These are phyloP conservation scores for Pteropus rufus DNA, from an alignment of 2,797 vertebrate genomes.

Conservation along the genomic window DNA sequence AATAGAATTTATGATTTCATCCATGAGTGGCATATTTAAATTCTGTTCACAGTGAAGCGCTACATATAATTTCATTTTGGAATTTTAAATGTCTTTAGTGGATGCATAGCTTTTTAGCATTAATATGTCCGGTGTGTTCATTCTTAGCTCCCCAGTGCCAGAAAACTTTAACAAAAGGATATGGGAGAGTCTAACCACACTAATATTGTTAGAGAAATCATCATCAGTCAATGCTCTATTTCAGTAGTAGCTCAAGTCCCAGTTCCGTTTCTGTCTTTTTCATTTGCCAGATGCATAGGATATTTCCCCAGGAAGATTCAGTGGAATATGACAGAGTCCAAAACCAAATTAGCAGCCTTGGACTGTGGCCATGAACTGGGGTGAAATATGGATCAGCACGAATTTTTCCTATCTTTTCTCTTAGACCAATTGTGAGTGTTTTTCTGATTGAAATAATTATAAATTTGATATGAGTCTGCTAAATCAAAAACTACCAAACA, in stretches of 20 bases:
- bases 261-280: slow-evolving; percentile 42
- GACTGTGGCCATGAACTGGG: not conserved
- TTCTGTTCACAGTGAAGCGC: slow-evolving; percentile 73
- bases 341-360: slow-evolving; percentile 46
- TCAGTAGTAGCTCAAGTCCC: slow-evolving; percentile 36
- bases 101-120: slow-evolving; percentile 48
- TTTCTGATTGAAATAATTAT: slow-evolving; percentile 52
- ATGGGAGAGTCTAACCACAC: slow-evolving; percentile 25
- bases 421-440: slow-evolving; percentile 22
- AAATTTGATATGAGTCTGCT: slow-evolving; percentile 16
- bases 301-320: slow-evolving; percentile 52
- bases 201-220: slow-evolving; percentile 63
- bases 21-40: slow-evolving; percentile 76
- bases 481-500: not conserved
- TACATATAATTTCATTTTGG: slow-evolving; percentile 58
- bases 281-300: slow-evolving; percentile 40
- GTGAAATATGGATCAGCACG: not conserved
- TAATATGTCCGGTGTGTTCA: slow-evolving; percentile 43
- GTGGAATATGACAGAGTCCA: slow-evolving; percentile 29
- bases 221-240: slow-evolving; percentile 48
- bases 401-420: slow-evolving; percentile 2
- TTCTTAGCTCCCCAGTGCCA: slow-evolving; percentile 47
- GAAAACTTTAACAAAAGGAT: slow-evolving; percentile 55
- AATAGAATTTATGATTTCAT: slow-evolving; percentile 73
- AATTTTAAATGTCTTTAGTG: slow-evolving; percentile 60